Conservation (phyloP, 2,888 invertebrate species). For the Capitulum mitella region DNA sequence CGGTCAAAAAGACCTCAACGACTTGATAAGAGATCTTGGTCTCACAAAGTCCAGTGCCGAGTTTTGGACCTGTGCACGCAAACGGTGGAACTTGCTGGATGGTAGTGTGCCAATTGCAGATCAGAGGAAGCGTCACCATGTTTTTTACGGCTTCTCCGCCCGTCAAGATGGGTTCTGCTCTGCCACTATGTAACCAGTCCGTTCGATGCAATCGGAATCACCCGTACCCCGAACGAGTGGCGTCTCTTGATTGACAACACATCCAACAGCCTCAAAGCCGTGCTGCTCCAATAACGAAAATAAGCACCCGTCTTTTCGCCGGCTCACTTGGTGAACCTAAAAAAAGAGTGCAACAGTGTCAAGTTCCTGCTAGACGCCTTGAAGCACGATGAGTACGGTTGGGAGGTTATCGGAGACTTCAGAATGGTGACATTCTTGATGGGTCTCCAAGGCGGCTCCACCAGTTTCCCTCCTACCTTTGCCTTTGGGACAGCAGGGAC, state of each 20-base stretch:
- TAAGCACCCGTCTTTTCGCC: slow-evolving; percentile 30
- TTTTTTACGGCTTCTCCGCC: not conserved
- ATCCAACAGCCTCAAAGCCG: slow-evolving; percentile 29
- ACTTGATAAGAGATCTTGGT: too few relatives aligned
- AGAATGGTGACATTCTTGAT: slow-evolving; percentile 39
- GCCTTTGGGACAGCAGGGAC: slow-evolving; percentile 34
- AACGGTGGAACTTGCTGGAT: not conserved
- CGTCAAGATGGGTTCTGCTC: slow-evolving; percentile 9
- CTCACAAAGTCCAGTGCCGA: too few relatives aligned
- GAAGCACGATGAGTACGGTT: slow-evolving; percentile 38
- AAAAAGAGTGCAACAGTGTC: slow-evolving; percentile 40
- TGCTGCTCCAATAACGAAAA: too few relatives aligned
- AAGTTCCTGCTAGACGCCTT: slow-evolving; percentile 37
- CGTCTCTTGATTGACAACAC: slow-evolving; percentile 27
- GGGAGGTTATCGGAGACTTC: slow-evolving; percentile 39
- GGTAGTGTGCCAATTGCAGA: not conserved
- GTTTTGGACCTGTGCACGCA: not conserved
- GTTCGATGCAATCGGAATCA: not conserved
- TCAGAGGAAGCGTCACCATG: not conserved
- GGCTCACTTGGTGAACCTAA: slow-evolving; percentile 39
- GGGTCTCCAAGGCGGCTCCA: slow-evolving; percentile 36
- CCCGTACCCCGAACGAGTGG: not conserved
- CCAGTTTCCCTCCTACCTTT: slow-evolving; percentile 31
- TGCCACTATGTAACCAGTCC: not conserved
- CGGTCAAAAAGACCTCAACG: too few relatives aligned